Conservation (phyloP, 2,797 vertebrate genomes). For the Takifugu ocellatus region DNA sequence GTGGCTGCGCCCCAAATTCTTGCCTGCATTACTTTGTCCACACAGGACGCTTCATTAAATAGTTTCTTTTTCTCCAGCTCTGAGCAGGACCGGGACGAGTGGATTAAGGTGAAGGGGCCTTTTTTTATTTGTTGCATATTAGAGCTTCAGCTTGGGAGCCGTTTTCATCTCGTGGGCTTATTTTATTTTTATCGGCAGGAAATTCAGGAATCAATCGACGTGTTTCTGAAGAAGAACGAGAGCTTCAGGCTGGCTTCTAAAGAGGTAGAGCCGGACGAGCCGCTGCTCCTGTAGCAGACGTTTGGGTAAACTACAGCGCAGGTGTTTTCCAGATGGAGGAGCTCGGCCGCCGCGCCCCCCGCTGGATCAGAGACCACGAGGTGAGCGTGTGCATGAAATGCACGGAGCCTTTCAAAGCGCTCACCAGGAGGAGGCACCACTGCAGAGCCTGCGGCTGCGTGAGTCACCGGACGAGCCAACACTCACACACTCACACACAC, state of each 20-base stretch:
- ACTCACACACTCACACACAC: neutral
- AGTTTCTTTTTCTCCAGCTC: slow-evolving; percentile 71
- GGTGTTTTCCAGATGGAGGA: slow-evolving; percentile 63
- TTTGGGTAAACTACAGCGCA: neutral
- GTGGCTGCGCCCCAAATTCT: slow-evolving; percentile 53
- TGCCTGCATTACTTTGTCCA: neutral
- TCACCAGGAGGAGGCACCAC: slow-evolving; percentile 85
- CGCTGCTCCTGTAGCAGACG: slow-evolving; percentile 56
- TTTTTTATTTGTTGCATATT: neutral
- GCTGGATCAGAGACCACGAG: slow-evolving; percentile 88
- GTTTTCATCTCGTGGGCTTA: neutral
- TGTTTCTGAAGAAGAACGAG: slow-evolving; percentile 88
- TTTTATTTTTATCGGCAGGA: slow-evolving; percentile 66
- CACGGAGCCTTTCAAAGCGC: slow-evolving; percentile 81
- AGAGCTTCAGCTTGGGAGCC: neutral
- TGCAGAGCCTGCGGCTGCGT: slow-evolving; percentile 89
- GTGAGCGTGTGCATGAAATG: slow-evolving; percentile 90
- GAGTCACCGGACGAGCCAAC: slow-evolving; percentile 39
- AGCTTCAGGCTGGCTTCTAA: slow-evolving; percentile 86
- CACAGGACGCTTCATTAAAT: neutral
- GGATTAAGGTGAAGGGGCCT: slow-evolving; percentile 85
- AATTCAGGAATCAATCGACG: slow-evolving; percentile 82
- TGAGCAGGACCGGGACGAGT: slow-evolving; percentile 87
- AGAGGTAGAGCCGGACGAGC: slow-evolving; percentile 80
- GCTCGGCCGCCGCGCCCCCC: slow-evolving; percentile 85